Evolutionary conservation across 2,888 invertebrate genomes (phyloP), one percentile per base, ranked within the genome.

Genomic region (Drosophila diplacantha): DNA sequence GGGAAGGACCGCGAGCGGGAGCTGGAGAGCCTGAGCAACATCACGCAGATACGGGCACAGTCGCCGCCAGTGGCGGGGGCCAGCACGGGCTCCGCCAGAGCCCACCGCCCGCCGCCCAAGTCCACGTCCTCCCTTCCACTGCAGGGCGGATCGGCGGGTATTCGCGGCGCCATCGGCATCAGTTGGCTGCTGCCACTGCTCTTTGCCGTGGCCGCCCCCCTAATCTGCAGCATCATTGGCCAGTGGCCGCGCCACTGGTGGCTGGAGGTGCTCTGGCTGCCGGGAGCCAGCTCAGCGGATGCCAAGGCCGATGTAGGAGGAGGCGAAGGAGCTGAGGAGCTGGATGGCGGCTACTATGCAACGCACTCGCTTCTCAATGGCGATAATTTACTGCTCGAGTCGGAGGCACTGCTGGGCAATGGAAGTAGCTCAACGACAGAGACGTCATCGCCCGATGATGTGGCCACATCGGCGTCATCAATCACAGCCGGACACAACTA

Each of bases 231-330:
- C 73, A 88, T 88, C 63, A 87, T 87, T 71, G 88, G 86, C 68
- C 86, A 88, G 74, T 87, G 88, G 86, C 88, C 89, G 68, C 81
- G 83, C n/a, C 85, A 92, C 46, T 93, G 93, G 93, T 93, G 93
- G 92, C 87, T 93, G 69, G 90, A 91, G 65, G 89, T 89, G 60
- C 74, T 75, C 0, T 72, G 67, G 77, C 14, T 16, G 14, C n/a
- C 24, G 2, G 58, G 31, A 37, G 64, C 56, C 20, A 39, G 44
- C 18, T 34, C 72, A 14, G 46, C 66, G 90, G 79, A 72, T 26
- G 58, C 39, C 31, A 47, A 26, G 22, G 18, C 38, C 16, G 70
- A 50, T 20, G 49, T 9, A 24, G 41, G 35, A 12, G 41, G 35
- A 6, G 55, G 29, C 7, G 11, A 53, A 58, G 34, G 60, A 51